phyloP scores from a whole-genome alignment of 2,113 vertebrate species.

The Apaloderma vittatum region DNA sequence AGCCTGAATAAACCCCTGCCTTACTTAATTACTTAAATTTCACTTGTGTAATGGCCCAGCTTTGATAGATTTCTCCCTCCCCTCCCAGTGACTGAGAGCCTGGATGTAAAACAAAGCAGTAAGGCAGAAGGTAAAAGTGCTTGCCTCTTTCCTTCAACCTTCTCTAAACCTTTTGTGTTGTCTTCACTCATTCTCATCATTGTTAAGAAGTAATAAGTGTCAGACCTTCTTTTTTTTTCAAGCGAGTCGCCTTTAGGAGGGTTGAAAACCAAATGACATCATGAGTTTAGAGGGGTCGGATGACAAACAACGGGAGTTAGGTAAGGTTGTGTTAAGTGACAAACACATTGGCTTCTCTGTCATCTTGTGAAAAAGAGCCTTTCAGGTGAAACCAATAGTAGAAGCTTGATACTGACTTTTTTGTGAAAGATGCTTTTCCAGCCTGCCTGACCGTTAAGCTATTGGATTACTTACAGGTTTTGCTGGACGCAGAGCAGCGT shows the following conservation, averaged over 20 bases:
- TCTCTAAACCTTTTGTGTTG: neutral
- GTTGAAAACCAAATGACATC: conserved; percentile 54
- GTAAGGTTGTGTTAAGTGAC: conserved; percentile 4
- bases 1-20: neutral
- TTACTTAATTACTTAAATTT: conserved; percentile 41
- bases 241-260: neutral
- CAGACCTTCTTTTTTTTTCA: neutral
- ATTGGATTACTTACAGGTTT: conserved; percentile 37
- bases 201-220: neutral
- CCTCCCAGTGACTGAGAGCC: neutral
- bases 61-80: neutral
- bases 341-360: conserved; percentile 9
- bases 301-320: neutral
- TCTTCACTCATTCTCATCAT: neutral
- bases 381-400: neutral
- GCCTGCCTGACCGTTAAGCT: neutral
- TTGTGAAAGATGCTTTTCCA: neutral
- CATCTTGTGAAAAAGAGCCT: conserved; percentile 17
- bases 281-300: conserved; percentile 17
- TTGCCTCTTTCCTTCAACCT: neutral
- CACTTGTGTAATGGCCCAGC: neutral
- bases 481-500: neutral
- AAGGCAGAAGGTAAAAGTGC: neutral
- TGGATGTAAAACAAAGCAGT: neutral
- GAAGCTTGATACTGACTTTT: neutral